These are phyloP conservation scores for Ophthalmotilapia sp. DNA, from an alignment of 2,113 vertebrate genomes.

Conservation along the genomic window DNA sequence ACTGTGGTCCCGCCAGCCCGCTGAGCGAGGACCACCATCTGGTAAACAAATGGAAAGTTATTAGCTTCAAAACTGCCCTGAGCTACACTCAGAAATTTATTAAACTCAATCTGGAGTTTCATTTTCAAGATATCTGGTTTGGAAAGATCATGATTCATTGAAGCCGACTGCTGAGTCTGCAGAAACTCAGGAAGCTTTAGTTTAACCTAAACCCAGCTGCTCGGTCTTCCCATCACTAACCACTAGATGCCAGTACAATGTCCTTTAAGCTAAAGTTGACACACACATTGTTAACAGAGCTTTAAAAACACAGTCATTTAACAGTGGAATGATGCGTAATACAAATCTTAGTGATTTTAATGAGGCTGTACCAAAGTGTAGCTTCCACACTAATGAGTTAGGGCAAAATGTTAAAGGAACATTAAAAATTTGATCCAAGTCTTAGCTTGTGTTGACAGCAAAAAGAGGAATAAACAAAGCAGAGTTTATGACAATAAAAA, in stretches of 20 bases:
- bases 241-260: slow-evolving; percentile 27
- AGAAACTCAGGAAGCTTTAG: neutral
- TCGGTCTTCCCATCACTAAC: neutral
- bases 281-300: neutral
- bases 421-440: neutral
- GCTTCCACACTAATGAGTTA: neutral
- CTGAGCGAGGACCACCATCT: slow-evolving; percentile 85
- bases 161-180: neutral
- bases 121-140: neutral
- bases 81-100: neutral
- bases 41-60: neutral
- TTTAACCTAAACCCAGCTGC: neutral
- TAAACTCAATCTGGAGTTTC: neutral
- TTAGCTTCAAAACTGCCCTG: neutral
- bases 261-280: neutral
- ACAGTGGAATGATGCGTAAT: neutral
- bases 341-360: neutral
- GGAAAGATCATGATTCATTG: neutral
- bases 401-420: neutral
- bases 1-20: slow-evolving; percentile 84
- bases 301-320: neutral
- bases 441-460: neutral
- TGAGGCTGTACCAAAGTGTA: neutral
- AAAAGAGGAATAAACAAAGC: neutral
- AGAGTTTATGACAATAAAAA: neutral